These are phyloP conservation scores for Oscheius onirici DNA, from an alignment of 2,888 invertebrate species.

Conservation along the genomic window DNA sequence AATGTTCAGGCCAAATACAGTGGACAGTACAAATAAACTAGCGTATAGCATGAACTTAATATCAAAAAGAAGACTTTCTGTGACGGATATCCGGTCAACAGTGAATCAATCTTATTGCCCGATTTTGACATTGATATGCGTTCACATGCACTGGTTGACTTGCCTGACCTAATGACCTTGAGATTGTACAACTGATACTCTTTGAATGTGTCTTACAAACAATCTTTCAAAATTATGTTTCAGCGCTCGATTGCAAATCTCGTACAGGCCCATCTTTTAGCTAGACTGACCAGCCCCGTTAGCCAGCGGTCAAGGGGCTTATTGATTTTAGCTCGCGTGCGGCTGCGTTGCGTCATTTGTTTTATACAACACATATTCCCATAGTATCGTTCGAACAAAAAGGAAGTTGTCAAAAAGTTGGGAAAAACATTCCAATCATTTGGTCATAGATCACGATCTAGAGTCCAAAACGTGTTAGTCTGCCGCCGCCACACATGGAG, in stretches of 20 bases:
- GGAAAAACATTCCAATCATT: background rate
- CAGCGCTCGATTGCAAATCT: background rate
- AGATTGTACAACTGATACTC: background rate
- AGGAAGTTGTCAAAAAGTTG: background rate
- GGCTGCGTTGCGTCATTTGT: constrained; percentile 32
- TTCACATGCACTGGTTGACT: background rate
- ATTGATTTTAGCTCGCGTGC: constrained; percentile 31
- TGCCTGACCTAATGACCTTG: background rate
- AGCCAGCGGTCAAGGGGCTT: constrained; percentile 27
- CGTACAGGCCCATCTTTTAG: background rate
- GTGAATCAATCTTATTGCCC: constrained; percentile 19
- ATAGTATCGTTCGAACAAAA: constrained; percentile 14
- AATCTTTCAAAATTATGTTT: background rate
- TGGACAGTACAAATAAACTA: background rate
- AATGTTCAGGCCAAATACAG: background rate
- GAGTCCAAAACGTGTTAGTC: background rate
- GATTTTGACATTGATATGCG: constrained; percentile 25
- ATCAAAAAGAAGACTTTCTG: background rate
- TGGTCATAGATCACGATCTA: background rate
- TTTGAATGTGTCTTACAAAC: background rate
- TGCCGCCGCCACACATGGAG: background rate
- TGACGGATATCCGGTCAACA: constrained; percentile 5
- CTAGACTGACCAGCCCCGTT: background rate
- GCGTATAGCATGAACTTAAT: background rate
- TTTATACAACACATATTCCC: constrained; percentile 12